Base-by-base conservation (phyloP, 2,888 invertebrate species). In the Scelioninae gen. 1 region DNA sequence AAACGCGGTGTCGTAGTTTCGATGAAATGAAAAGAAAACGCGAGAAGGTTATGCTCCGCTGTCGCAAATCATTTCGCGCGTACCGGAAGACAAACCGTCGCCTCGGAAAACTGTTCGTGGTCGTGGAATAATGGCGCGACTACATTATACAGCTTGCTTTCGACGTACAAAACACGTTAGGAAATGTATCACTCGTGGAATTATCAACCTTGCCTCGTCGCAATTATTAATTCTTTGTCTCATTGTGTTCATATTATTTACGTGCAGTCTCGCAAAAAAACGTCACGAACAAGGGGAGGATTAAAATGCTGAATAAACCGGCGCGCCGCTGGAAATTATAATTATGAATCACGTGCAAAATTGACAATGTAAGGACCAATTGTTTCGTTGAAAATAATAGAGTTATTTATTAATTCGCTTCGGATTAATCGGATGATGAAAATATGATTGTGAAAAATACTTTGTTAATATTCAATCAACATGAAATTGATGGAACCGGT, bases 11-110 rank as follows among this genome's bases (percentile, higher is more conserved):
- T 66, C 55, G 74, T 40, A 51, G 71, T 82, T 80, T 74, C 74
- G 53, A 62, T 45, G 63, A 68, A 77, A 74, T 78, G 82, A 78
- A 83, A 83, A 78, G 78, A 82, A 82, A 74, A 78, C 62, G 79
- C 62, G 76, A 68, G 53, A 55, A 66, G 75, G 79, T 76, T 80
- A 72, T 51, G 68, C 75, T 62, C 47, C 55, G 65, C 53, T 53
- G 65, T 75, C 49, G 71, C 79, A 79, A 83, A 83, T 83, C 79
- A 75, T 83, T 69, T 78, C 69, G 69, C 47, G 31, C 62, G 55
- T 63, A 47, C 51, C 63, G 53, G 69, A 74, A 78, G 78, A 78
- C 68, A 78, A 78, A 83, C 65, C 68, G 40, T 82, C 68, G 76
- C 47, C 49, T 47, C 62, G 65, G 56, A 60, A 77, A 82, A 63